Conservation (phyloP, 1,140 invertebrate genomes). For the Proctacanthus coquilletti region DNA sequence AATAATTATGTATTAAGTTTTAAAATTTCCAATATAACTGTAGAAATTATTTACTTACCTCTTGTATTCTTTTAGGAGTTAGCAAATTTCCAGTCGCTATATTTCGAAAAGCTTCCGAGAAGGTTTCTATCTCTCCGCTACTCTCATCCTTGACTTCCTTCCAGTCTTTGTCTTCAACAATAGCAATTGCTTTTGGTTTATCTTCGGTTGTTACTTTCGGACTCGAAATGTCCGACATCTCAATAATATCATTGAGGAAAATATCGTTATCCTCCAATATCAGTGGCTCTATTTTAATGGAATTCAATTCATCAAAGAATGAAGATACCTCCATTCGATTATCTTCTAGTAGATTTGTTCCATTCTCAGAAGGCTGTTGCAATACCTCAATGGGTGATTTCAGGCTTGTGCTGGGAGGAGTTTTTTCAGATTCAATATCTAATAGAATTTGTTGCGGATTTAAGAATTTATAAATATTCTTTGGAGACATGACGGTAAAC, state of each 20-base stretch:
- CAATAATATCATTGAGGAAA: no score
- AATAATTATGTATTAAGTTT: no score
- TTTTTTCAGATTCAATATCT: neutral
- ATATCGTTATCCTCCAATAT: neutral
- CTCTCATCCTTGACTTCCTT: neutral
- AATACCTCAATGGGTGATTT: neutral
- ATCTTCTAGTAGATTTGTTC: neutral
- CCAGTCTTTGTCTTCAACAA: neutral
- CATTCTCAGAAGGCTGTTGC: neutral
- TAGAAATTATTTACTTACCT: no score
- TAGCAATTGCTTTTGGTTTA: neutral
- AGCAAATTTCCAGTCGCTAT: neutral
- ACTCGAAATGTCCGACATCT: no score
- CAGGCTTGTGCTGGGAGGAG: no score
- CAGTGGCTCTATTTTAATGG: neutral
- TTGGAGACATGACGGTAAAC: slow-evolving; percentile 2
- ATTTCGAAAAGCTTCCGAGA: neutral
- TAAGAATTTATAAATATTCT: slow-evolving; percentile 2
- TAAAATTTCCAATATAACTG: no score
- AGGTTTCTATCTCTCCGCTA: neutral
- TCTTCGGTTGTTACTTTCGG: neutral
- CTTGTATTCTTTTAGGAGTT: neutral
- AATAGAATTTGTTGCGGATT: neutral
- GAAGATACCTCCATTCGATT: neutral
- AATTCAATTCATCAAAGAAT: neutral